These are phyloP conservation scores for Drosophila fuyamai DNA, from an alignment of 1,140 invertebrate genomes.

Conservation along the genomic window DNA sequence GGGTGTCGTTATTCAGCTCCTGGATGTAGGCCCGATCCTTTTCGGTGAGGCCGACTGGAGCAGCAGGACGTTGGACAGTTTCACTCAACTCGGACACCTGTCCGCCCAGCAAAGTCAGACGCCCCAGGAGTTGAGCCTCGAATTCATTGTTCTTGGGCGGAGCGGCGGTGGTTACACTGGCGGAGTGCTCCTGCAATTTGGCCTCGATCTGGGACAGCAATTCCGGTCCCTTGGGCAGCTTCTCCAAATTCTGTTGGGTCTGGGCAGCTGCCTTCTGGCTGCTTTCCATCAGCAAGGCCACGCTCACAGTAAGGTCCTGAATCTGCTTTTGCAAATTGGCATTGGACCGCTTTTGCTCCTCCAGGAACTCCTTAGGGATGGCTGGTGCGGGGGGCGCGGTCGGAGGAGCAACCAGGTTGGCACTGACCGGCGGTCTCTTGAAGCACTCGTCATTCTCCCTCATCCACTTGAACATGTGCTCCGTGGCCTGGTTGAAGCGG, in stretches of 20 bases:
- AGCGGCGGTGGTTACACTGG: constrained; percentile 47
- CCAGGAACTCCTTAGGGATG: constrained; percentile 59
- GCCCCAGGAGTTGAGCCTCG: constrained; percentile 61
- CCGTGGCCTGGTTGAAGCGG: constrained; percentile 88
- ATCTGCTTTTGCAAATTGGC: constrained; percentile 86
- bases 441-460: constrained; percentile 85
- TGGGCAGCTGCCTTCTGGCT: constrained; percentile 66
- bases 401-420: constrained; percentile 27
- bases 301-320: constrained; percentile 85
- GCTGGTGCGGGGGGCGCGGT: constrained; percentile 20
- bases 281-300: constrained; percentile 85
- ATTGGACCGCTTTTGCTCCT: constrained; percentile 64
- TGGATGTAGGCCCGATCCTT: constrained; percentile 73
- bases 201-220: constrained; percentile 69
- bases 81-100: constrained; percentile 50
- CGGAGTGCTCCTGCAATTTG: constrained; percentile 60
- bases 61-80: constrained; percentile 29
- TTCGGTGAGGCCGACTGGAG: constrained; percentile 49
- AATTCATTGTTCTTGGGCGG: constrained; percentile 70
- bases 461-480: constrained; percentile 88
- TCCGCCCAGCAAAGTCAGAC: constrained; percentile 48
- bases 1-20: constrained; percentile 75
- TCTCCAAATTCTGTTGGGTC: constrained; percentile 55
- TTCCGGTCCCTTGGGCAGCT: constrained; percentile 58
- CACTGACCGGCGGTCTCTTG: constrained; percentile 73